Evolutionary conservation across 2,888 invertebrate species (phyloP), one percentile per base, ranked within the genome.

Genomic region (Thymelicus sylvestris): DNA sequence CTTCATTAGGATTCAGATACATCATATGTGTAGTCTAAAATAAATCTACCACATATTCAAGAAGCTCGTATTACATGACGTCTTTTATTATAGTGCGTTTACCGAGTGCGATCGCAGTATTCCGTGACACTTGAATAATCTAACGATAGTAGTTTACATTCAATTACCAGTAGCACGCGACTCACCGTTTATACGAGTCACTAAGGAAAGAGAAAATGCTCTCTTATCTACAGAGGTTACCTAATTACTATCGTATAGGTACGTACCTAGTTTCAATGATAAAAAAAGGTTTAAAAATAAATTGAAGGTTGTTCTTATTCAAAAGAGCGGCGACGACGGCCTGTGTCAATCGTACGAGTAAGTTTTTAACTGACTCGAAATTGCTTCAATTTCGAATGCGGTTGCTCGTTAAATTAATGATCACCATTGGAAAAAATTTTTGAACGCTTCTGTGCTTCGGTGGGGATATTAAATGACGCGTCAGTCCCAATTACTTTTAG

Each of bases 131-230:
- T 62, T 62, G 62, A 62, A 67, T 68, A 68, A 68, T 63, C 68
- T 31, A 63, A 63, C 41, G 65, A 55, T 55, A 62, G 68, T 52
- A 63, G 63, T 63, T 67, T 67, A 52, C 67, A 67, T 67, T 67
- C 62, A 62, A 67, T 67, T 67, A 67, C 67, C 55, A 55, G 67
- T 10, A 31, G 52, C 67, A 67, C 67, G 67, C 67, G 48, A 67
- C 62, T 62, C 44, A 44, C 52, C 24, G 63, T 63, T 63, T 68
- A 63, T 57, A 38, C 62, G 47, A 68, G 39, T 62, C 31, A 52
- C 55, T 62, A 44, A 52, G 44, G 52, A 62, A 52, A 55, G 44
- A 44, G 19, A 65, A 57, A 44, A 52, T 62, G 55, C 55, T 62
- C 55, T 62, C 52, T 68, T 63, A 68, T 62, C 31, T 62, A 68